Base-by-base conservation (phyloP, 2,797 vertebrate genomes). In the Balearica regulorum region DNA sequence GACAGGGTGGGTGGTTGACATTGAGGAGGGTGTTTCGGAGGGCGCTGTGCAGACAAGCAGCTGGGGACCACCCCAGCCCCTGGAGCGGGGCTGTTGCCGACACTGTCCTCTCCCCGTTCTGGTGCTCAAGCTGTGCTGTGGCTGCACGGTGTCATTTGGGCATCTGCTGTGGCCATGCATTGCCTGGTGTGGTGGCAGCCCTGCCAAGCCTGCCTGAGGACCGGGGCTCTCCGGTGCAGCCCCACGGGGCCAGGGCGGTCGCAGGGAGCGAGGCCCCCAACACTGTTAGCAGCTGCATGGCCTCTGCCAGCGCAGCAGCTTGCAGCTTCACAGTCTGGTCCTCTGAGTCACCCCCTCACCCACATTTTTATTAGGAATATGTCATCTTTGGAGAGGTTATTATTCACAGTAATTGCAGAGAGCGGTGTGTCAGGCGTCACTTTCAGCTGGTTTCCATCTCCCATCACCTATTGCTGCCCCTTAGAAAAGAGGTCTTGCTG, bases 81-180 rank as follows among this genome's bases (percentile, higher is more conserved):
- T 0, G 2, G 17, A 26, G 37, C 3, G 6, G 35, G 21, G 31
- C 44, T 1, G 5, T 4, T 13, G 43, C 16, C 19, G 60, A 6
- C 6, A 5, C 35, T 37, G 44, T 14, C 37, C 33, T 12, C 9
- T 51, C 54, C 37, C 37, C 1, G 1, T 25, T 15, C 20, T 20
- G 20, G 21, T n/a, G 82, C 29, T 41, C 24, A 6, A 19, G 60
- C 25, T 20, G 69, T 1, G 3, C 29, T 6, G 48, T 0, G 6
- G 21, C 33, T 37, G 39, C 33, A 17, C 11, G 1, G 3, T 11
- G 31, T 43, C 0, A 1, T 16, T 2, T 35, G 44, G 31, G 35
- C 20, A 9, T 9, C 19, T 8, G 31, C 43, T 1, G 0, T 7
- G 51, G 70, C 31, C 11, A 2, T 10, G 16, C 3, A 4, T 17